Base-by-base conservation (phyloP, 23 tunicate species). In the Phallusia fumigata region DNA sequence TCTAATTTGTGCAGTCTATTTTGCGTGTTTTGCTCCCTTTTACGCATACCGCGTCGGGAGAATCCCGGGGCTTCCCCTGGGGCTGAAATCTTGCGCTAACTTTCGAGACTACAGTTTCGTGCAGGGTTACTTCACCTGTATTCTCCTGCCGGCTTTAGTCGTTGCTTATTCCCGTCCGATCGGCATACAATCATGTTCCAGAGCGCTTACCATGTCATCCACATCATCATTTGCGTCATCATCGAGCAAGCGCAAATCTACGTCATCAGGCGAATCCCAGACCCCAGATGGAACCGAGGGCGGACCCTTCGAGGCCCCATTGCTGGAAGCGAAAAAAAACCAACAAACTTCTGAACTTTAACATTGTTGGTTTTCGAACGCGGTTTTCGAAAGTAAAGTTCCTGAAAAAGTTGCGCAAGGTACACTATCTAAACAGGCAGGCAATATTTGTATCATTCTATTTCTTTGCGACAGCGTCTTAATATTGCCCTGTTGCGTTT, bases 41-140 rank as follows among this genome's bases (percentile, higher is more conserved):
- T 58, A 58, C 69, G 69, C 69, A 58, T 58, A 58, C 69, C 69
- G 13, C 16, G 69, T 58, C 15, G 69, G 69, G 26, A 11, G 69
- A 5, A 58, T 58, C 26, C 69, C 69, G 36, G 83, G 83, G 0
- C 73, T 79, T 44, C 31, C 51, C 35, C 36, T 79, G 16, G 73
- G 73, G 19, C 35, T 53, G 10, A 79, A 31, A 30, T 52, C 31
- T 21, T 79, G 83, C 31, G 30, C 52, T 11, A 79, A 79, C 72
- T 47, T 79, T 33, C 34, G 73, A 31, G 83, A 79, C 52, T 79
- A 35, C 36, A 52, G 83, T 52, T 79, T 79, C 21, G 83, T 79
- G 11, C 73, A 35, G 16, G 83, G 83, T 31, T 79, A 79, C 36
- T 31, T 47, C 11, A 52, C 58, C 73, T 79, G 83, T 52, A 32